These are phyloP conservation scores for Danio tinwini DNA, from an alignment of 2,797 vertebrate species.

Conservation along the genomic window DNA sequence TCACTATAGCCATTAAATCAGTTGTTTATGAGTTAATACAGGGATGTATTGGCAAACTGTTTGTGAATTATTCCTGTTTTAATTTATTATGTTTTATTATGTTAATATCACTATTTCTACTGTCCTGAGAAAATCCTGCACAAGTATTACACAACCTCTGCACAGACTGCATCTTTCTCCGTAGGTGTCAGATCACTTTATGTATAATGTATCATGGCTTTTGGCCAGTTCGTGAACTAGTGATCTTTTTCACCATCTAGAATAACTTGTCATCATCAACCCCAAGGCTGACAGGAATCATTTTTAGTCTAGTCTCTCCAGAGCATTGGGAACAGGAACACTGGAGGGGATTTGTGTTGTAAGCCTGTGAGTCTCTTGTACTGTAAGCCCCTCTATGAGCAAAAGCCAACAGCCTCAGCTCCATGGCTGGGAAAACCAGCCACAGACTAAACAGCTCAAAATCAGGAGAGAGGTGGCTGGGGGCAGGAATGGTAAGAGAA, in stretches of 20 bases:
- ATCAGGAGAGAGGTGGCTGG: constrained; percentile 62
- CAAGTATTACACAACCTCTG: not conserved
- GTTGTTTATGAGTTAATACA: not conserved
- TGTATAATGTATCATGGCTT: constrained; percentile 1
- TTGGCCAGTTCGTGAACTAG: constrained; percentile 17
- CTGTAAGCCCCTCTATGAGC: constrained; percentile 61
- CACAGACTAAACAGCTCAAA: constrained; percentile 80
- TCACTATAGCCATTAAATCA: not conserved
- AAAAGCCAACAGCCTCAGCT: constrained; percentile 57
- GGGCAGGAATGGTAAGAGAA: constrained; percentile 50
- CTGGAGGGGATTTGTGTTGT: constrained; percentile 53
- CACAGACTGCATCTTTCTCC: not conserved
- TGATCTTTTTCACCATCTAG: not conserved
- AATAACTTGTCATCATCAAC: constrained; percentile 9
- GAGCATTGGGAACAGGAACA: not conserved
- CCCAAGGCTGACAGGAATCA: constrained; percentile 61
- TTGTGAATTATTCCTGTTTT: not conserved
- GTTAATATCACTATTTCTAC: not conserved
- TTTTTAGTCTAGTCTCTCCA: constrained; percentile 63
- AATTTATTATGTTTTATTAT: not conserved
- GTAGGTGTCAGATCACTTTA: constrained; percentile 8
- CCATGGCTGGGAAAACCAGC: constrained; percentile 75
- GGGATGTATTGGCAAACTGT: not conserved
- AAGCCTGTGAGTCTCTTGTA: constrained; percentile 49
- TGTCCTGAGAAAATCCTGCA: not conserved